Conservation (phyloP, 2,113 vertebrate genomes). For the Prinia subflava region DNA sequence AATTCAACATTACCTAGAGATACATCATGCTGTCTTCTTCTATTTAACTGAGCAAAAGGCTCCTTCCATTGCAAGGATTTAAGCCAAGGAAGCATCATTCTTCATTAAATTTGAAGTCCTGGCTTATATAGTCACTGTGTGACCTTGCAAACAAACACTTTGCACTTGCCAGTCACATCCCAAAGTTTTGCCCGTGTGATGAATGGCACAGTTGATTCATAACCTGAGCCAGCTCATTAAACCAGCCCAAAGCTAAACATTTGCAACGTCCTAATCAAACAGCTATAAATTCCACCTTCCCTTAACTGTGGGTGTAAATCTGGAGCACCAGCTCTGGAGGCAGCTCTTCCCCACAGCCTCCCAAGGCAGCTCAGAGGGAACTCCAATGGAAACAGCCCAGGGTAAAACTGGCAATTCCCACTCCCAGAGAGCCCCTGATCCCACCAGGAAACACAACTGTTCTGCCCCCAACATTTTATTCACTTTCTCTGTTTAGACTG, state of each 20-base stretch:
- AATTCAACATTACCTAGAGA: background rate
- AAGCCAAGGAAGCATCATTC: background rate
- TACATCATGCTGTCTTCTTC: background rate
- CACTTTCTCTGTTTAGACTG: background rate
- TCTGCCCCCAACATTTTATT: background rate
- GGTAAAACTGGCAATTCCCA: background rate
- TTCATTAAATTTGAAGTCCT: background rate
- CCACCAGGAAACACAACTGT: background rate
- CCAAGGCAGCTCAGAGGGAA: background rate
- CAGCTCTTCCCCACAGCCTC: background rate
- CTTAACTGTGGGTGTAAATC: background rate
- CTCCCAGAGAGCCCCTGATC: background rate
- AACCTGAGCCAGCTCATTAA: constrained; percentile 7
- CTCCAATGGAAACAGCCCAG: background rate
- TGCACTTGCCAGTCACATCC: background rate
- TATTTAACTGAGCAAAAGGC: background rate
- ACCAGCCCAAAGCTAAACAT: constrained; percentile 1
- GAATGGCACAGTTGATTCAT: background rate
- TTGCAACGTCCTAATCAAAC: background rate
- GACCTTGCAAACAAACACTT: background rate
- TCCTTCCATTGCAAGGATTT: background rate
- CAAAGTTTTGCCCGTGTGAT: background rate
- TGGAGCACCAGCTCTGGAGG: background rate
- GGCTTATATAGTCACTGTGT: background rate
- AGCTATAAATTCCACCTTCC: background rate